Percentiles rank a stretch among this genome's conserved stretches.
phyloP scores from a whole-genome alignment of 2,113 vertebrate species.

The Saccopteryx leptura region DNA sequence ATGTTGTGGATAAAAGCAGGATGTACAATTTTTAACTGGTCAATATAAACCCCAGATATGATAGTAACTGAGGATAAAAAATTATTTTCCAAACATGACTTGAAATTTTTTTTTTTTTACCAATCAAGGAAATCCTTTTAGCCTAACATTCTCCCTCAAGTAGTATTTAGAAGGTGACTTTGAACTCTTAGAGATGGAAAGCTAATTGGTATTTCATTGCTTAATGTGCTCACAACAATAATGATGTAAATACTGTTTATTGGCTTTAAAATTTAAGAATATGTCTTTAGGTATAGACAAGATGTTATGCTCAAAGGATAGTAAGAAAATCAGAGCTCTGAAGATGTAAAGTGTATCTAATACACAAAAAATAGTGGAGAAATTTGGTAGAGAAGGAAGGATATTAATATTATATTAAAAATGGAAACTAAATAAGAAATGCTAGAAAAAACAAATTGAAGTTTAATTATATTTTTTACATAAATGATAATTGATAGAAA shows the following conservation, averaged over 20 bases:
- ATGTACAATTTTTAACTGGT: not conserved
- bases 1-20: not conserved
- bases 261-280: not conserved
- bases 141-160: not conserved
- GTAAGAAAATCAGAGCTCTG: not conserved
- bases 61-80: not conserved
- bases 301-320: not conserved
- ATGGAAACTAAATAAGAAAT: not conserved
- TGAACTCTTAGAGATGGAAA: not conserved
- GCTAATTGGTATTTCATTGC: not conserved
- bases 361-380: not conserved
- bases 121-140: not conserved
- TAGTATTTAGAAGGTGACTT: not conserved
- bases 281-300: not conserved
- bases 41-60: not conserved
- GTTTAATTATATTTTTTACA: not conserved
- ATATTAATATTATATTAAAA: not conserved
- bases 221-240: not conserved
- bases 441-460: not conserved
- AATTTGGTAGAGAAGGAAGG: not conserved
- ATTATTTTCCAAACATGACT: not conserved
- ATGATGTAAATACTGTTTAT: not conserved
- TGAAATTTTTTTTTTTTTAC: not conserved
- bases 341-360: not conserved
- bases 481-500: not conserved